Percentiles rank a stretch among this genome's conserved stretches.
Evolutionary conservation across 2,113 vertebrate species (phyloP).

Genomic region (Ceyx margarethae): DNA sequence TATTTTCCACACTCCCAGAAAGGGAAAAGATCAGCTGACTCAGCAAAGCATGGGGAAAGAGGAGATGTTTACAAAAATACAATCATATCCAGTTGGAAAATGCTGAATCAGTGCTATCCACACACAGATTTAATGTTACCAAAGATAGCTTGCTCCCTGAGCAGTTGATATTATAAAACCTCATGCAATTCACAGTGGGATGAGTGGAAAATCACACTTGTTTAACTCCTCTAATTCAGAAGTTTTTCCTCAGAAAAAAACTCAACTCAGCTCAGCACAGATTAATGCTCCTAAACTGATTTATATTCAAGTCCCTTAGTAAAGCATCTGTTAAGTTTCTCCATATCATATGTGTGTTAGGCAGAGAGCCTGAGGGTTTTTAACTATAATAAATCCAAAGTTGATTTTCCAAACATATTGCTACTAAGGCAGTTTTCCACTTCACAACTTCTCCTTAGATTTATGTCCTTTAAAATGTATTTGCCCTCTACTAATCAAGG

Average conservation of each 20-base stretch:
- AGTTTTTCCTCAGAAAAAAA: neutral
- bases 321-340: slow-evolving; percentile 42
- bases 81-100: neutral
- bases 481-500: slow-evolving; percentile 22
- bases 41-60: neutral
- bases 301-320: slow-evolving; percentile 14
- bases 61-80: neutral
- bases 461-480: slow-evolving; percentile 4
- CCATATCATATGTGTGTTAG: neutral
- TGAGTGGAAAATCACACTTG: neutral
- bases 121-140: rapidly evolving
- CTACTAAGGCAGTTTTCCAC: neutral
- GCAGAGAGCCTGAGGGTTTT: slow-evolving; percentile 27
- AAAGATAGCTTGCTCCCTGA: neutral
- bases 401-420: slow-evolving; percentile 24
- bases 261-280: neutral
- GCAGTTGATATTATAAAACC: neutral
- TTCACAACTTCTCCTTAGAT: slow-evolving; percentile 8
- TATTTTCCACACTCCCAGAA: neutral
- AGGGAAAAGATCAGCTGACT: neutral
- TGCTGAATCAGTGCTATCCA: neutral
- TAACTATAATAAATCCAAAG: slow-evolving; percentile 39
- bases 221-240: slow-evolving; percentile 11
- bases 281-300: slow-evolving; percentile 19
- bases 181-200: neutral